A percentile compares a stretch with the other conserved stretches of the same genome.
Evolutionary conservation across 1,140 invertebrate species (phyloP).

Genomic region (Chionoecetes opilio): DNA sequence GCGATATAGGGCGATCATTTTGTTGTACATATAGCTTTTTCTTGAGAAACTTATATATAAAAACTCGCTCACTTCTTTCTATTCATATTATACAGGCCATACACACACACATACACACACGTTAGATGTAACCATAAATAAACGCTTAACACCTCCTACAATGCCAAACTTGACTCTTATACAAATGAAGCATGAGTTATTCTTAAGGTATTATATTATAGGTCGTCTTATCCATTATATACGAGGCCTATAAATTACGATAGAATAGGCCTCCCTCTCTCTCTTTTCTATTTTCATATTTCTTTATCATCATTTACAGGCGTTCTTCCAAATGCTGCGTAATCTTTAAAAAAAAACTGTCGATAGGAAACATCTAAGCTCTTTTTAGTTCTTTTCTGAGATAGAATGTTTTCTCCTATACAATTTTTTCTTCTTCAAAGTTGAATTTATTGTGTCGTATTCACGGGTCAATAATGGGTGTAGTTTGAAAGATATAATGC

Average conservation of each 20-base stretch:
- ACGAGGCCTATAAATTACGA: not conserved
- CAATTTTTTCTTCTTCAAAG: too few relatives aligned
- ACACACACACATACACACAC: conserved; percentile 44
- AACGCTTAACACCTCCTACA: not conserved
- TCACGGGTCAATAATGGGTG: too few relatives aligned
- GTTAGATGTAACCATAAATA: not conserved
- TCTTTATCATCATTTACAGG: not conserved
- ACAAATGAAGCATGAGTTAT: conserved; percentile 45
- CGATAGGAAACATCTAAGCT: not conserved
- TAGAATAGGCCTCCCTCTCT: not conserved
- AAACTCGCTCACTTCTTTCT: too few relatives aligned
- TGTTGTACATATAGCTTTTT: not conserved
- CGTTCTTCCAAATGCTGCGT: conserved; percentile 28
- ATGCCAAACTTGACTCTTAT: conserved; percentile 4
- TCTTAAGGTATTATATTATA: not conserved
- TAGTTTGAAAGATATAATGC: too few relatives aligned
- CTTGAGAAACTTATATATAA: not conserved
- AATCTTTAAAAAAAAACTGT: conserved; percentile 41
- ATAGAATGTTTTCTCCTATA: too few relatives aligned
- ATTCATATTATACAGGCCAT: not conserved
- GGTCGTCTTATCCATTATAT: conserved; percentile 42
- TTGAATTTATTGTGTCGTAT: too few relatives aligned
- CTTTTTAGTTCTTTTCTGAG: not conserved
- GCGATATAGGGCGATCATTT: not conserved
- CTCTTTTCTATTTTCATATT: not conserved